These are phyloP conservation scores for Caenorhabditis latens DNA, from an alignment of 1,140 invertebrate genomes.

Conservation along the genomic window DNA sequence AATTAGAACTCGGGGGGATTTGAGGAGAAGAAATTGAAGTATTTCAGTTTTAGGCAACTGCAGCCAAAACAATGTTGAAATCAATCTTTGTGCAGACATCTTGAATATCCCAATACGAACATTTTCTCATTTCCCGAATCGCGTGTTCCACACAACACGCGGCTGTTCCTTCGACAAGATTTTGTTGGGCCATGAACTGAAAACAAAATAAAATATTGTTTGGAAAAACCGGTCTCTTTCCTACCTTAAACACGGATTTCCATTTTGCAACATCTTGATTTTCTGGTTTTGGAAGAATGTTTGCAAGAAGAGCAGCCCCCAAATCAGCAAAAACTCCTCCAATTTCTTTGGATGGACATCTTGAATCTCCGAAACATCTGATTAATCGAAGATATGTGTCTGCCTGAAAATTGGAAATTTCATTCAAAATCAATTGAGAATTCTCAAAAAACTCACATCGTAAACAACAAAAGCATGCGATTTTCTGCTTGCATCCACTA, in stretches of 20 bases:
- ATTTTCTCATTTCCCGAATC: slow-evolving; percentile 44
- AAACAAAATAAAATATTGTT: not conserved
- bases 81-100: slow-evolving; percentile 47
- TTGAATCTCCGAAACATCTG: slow-evolving; percentile 54
- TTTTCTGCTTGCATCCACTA: slow-evolving; percentile 56
- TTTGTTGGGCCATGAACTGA: slow-evolving; percentile 54
- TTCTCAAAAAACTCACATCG: slow-evolving; percentile 50
- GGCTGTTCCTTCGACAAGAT: slow-evolving; percentile 32
- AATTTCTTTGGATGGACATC: slow-evolving; percentile 53
- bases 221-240: not conserved
- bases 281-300: slow-evolving; percentile 33
- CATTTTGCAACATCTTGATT: slow-evolving; percentile 51
- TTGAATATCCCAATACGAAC: slow-evolving; percentile 48
- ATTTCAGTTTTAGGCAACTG: slow-evolving; percentile 2
- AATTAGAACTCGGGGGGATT: not conserved
- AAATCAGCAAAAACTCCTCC: slow-evolving; percentile 48
- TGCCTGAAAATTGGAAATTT: slow-evolving; percentile 36
- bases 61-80: slow-evolving; percentile 34
- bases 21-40: not conserved
- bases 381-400: slow-evolving; percentile 56
- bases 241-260: slow-evolving; percentile 51
- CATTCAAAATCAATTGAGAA: not conserved
- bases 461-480: slow-evolving; percentile 60
- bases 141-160: slow-evolving; percentile 43
- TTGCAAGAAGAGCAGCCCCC: slow-evolving; percentile 55